Evolutionary conservation across 2,113 vertebrate species (phyloP).

Genomic region (Callospermophilus lateralis): DNA sequence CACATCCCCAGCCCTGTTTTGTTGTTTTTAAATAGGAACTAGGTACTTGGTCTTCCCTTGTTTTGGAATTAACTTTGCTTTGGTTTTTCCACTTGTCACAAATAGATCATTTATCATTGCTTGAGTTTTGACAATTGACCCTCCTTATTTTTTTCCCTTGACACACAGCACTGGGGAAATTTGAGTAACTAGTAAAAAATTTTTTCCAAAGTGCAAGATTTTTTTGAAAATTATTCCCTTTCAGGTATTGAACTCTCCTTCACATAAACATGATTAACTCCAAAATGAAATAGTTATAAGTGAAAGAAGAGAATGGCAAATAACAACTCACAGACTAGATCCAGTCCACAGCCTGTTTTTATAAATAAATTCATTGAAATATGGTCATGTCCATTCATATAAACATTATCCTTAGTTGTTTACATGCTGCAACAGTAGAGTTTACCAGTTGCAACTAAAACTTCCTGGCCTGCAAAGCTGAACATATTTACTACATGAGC

Average conservation of each 20-base stretch:
- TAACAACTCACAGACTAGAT: conserved; percentile 20
- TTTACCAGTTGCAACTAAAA: conserved; percentile 45
- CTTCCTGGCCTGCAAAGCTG: background rate
- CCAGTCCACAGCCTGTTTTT: background rate
- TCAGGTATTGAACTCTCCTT: conserved; percentile 37
- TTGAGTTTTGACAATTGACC: conserved; percentile 38
- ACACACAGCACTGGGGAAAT: background rate
- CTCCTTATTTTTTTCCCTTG: conserved; percentile 45
- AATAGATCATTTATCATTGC: background rate
- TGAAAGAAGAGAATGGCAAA: conserved; percentile 54
- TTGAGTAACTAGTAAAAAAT: background rate
- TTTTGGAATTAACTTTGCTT: conserved; percentile 44
- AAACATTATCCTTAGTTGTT: background rate
- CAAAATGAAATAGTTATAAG: conserved; percentile 37
- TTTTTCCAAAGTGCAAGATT: conserved; percentile 24
- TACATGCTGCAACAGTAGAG: conserved; percentile 19
- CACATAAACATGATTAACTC: conserved; percentile 9
- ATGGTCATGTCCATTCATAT: background rate
- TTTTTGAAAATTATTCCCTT: conserved; percentile 32
- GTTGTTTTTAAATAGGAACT: conserved; percentile 8
- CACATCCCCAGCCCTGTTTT: too few relatives aligned
- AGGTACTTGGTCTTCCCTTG: conserved; percentile 55
- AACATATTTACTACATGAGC: conserved; percentile 46
- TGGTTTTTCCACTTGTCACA: background rate
- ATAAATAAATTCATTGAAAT: conserved; percentile 46